These are phyloP conservation scores for Ctenomys sociabilis DNA, from an alignment of 2,113 vertebrate species.

Conservation along the genomic window DNA sequence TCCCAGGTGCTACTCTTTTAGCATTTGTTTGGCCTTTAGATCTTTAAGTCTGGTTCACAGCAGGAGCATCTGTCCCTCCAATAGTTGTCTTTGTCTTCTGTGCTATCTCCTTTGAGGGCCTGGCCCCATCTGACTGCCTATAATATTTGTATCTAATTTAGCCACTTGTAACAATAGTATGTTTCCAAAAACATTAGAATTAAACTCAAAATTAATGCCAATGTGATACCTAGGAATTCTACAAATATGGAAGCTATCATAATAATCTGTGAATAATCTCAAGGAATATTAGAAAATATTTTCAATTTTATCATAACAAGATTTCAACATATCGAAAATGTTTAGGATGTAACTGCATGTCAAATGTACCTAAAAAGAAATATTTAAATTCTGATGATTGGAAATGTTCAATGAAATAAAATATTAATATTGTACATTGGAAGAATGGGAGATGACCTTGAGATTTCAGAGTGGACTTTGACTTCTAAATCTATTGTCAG, in stretches of 20 bases:
- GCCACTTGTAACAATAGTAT: no score
- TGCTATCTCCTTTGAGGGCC: no score
- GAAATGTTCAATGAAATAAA: constrained; percentile 13
- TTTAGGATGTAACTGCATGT: neutral
- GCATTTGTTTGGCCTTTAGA: no score
- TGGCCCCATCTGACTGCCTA: no score
- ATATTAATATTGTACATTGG: neutral
- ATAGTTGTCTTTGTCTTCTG: no score
- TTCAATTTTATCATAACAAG: constrained; percentile 22
- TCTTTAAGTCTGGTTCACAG: no score
- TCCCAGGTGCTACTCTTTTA: no score
- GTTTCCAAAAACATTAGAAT: neutral
- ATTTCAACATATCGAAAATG: neutral
- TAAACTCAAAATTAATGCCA: constrained; percentile 18
- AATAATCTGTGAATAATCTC: neutral
- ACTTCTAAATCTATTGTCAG: neutral
- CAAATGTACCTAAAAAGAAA: neutral
- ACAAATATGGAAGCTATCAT: constrained; percentile 11
- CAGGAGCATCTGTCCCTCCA: no score
- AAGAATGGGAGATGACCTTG: neutral
- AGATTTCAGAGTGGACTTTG: constrained; percentile 29
- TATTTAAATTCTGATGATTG: neutral
- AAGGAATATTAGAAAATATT: constrained; percentile 15
- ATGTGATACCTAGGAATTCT: neutral
- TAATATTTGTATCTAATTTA: no score